Conservation (phyloP, 2,888 invertebrate genomes). For the Ormyrus pomaceus region DNA sequence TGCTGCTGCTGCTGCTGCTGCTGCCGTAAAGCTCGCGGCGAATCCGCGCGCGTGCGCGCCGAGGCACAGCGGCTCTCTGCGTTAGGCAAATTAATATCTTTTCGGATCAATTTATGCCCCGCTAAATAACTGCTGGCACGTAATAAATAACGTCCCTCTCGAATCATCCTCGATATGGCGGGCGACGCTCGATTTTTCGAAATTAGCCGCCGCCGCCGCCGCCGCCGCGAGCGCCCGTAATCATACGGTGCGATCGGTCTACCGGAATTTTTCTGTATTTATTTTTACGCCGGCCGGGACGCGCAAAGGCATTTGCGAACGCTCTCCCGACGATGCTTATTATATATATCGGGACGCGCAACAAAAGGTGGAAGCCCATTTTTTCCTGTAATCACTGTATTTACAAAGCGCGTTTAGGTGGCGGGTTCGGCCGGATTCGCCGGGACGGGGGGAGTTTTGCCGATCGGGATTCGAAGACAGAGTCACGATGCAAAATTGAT, state of each 20-base stretch:
- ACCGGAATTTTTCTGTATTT: constrained; percentile 30
- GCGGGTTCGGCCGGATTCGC: background rate
- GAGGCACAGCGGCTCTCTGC: background rate
- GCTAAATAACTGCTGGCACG: constrained; percentile 57
- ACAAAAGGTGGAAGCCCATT: constrained; percentile 33
- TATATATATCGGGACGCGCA: background rate
- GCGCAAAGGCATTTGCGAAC: background rate
- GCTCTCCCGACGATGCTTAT: background rate
- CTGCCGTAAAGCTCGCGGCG: constrained; percentile 40
- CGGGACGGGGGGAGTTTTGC: too few relatives aligned
- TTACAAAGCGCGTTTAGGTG: constrained; percentile 22
- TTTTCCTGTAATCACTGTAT: constrained; percentile 34
- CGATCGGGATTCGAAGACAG: too few relatives aligned
- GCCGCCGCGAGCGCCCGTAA: constrained; percentile 8
- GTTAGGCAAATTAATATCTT: constrained; percentile 58
- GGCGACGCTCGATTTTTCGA: constrained; percentile 40
- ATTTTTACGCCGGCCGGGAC: background rate
- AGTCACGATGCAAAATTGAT: too few relatives aligned
- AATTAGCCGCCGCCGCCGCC: constrained; percentile 31
- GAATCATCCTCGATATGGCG: constrained; percentile 25
- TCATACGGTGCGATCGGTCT: constrained; percentile 41
- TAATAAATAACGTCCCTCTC: constrained; percentile 48
- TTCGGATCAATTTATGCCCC: constrained; percentile 54
- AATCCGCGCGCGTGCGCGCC: background rate
- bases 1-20: constrained; percentile 29